Evolutionary conservation across 2,888 invertebrate genomes (phyloP).

Genomic region (Phyllotreta striolata): DNA sequence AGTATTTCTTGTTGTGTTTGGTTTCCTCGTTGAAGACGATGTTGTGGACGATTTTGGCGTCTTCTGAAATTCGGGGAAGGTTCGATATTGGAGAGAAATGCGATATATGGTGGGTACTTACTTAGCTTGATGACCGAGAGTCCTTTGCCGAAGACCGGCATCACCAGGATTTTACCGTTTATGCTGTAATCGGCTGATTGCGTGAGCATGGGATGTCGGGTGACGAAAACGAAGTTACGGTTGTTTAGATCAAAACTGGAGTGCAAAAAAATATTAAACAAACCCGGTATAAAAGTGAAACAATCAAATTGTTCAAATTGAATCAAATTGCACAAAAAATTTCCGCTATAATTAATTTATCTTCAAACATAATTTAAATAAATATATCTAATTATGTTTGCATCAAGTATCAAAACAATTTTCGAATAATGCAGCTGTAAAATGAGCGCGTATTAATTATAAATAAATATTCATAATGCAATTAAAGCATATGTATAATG

Average conservation of each 20-base stretch:
- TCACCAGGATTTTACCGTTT: slow-evolving; percentile 41
- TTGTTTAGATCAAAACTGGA: slow-evolving; percentile 30
- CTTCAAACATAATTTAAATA: neutral
- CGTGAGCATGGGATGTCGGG: slow-evolving; percentile 22
- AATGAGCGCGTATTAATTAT: too few relatives aligned
- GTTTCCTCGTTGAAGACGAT: slow-evolving; percentile 35
- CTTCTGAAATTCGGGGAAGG: slow-evolving; percentile 12
- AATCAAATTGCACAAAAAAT: too few relatives aligned
- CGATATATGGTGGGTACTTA: slow-evolving; percentile 35
- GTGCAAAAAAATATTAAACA: too few relatives aligned
- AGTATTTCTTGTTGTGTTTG: slow-evolving; percentile 28
- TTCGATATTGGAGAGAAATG: neutral
- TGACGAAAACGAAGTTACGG: slow-evolving; percentile 34
- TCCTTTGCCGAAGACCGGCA: slow-evolving; percentile 40
- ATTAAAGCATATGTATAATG: neutral
- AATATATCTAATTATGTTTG: neutral
- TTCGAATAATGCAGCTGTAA: too few relatives aligned
- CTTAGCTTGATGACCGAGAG: slow-evolving; percentile 32
- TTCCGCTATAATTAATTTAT: too few relatives aligned
- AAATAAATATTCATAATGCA: too few relatives aligned
- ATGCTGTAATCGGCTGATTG: slow-evolving; percentile 37
- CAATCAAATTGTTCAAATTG: too few relatives aligned
- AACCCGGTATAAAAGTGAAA: too few relatives aligned
- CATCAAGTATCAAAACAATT: neutral
- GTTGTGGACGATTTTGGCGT: slow-evolving; percentile 16